Conservation (phyloP, 2,888 invertebrate genomes). For the Tryphoninae sp. region DNA sequence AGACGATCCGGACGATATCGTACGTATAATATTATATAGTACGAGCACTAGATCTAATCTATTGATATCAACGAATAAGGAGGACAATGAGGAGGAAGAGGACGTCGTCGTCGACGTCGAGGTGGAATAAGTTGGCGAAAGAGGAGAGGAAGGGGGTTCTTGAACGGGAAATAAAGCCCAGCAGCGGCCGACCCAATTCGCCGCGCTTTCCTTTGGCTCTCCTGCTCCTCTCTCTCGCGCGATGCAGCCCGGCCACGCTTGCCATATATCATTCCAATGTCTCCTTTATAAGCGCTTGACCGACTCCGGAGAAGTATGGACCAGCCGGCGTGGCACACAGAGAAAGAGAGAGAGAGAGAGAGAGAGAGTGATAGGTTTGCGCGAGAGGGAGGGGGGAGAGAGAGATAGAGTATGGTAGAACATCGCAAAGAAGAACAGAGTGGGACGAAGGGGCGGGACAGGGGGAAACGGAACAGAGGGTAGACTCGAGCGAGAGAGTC, state of each 20-base stretch:
- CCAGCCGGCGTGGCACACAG: slow-evolving; percentile 42
- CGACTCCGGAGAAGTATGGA: slow-evolving; percentile 60
- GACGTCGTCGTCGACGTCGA: slow-evolving; percentile 21
- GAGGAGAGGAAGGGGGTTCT: slow-evolving; percentile 10
- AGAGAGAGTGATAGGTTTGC: too few relatives aligned
- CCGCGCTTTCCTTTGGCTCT: slow-evolving; percentile 56
- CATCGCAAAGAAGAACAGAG: slow-evolving; percentile 44
- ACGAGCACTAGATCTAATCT: slow-evolving; percentile 49
- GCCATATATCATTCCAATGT: slow-evolving; percentile 63
- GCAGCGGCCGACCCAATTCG: slow-evolving; percentile 61
- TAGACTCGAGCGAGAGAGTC: slow-evolving; percentile 38
- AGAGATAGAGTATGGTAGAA: neutral
- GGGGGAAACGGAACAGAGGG: slow-evolving; percentile 36
- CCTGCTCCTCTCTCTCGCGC: slow-evolving; percentile 10
- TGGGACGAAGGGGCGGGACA: slow-evolving; percentile 16
- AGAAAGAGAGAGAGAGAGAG: slow-evolving; percentile 19
- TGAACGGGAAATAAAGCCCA: slow-evolving; percentile 44
- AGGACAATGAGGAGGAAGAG: slow-evolving; percentile 13
- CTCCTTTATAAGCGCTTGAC: slow-evolving; percentile 65
- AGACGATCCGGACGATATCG: slow-evolving; percentile 17
- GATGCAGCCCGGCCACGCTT: slow-evolving; percentile 46
- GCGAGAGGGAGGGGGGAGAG: neutral
- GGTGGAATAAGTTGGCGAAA: slow-evolving; percentile 40
- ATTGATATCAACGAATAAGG: slow-evolving; percentile 47
- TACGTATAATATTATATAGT: slow-evolving; percentile 15